A percentile compares a stretch with the other conserved stretches of the same genome.
Evolutionary conservation across 1,140 invertebrate genomes (phyloP).

Genomic region (Caenorhabditis tropicalis): DNA sequence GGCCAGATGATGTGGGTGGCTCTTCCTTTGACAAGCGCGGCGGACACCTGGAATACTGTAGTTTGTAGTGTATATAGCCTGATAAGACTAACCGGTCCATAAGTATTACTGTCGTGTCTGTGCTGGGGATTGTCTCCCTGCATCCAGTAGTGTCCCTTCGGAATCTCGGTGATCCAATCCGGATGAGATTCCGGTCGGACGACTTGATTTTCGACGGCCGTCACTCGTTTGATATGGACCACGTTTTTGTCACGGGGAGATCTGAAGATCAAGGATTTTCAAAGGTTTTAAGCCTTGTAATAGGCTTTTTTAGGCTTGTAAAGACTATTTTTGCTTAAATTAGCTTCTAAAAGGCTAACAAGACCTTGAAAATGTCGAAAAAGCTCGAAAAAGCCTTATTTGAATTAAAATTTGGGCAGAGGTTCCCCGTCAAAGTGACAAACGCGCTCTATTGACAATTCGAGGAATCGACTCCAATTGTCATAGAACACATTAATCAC

Average conservation of each 20-base stretch:
- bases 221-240: slow-evolving; percentile 47
- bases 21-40: slow-evolving; percentile 8
- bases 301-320: neutral
- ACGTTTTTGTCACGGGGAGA: slow-evolving; percentile 39
- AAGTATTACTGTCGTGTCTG: slow-evolving; percentile 34
- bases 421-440: too few species aligned
- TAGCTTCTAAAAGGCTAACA: neutral
- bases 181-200: neutral
- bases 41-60: slow-evolving; percentile 40
- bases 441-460: too few species aligned
- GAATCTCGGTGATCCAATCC: neutral
- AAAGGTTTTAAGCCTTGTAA: too few species aligned
- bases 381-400: neutral
- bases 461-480: too few species aligned
- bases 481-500: too few species aligned
- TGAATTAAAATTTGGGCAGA: too few species aligned
- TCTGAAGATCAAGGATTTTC: neutral
- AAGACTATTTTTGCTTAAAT: neutral
- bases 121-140: slow-evolving; percentile 37
- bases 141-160: slow-evolving; percentile 22
- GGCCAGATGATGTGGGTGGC: slow-evolving; percentile 53
- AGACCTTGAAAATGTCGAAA: neutral
- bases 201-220: slow-evolving; percentile 12
- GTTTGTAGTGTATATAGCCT: too few species aligned
- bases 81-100: slow-evolving; percentile 34